Base-by-base conservation (phyloP, 2,888 invertebrate species). In the Phytoseiulus persimilis region DNA sequence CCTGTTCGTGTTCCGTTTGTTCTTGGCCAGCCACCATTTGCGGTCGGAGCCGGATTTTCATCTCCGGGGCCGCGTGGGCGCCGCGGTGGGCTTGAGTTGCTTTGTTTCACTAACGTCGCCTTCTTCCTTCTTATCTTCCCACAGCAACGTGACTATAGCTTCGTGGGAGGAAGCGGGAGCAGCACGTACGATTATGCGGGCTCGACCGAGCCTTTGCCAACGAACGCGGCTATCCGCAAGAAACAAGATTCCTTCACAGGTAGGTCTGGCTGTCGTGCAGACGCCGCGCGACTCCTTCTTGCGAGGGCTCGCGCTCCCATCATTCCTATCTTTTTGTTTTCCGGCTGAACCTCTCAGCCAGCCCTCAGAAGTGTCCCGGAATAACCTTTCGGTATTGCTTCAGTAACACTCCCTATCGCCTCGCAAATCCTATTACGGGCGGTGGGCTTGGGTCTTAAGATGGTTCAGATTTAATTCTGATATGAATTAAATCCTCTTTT, bases 161-260 rank as follows among this genome's bases (percentile, higher is more conserved):
- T 87, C 87, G 87, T 87, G 11, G 87, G 87, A 32, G 87, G 87
- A n/a, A 87, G 87, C 31, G 87, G 87, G 9, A 87, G 87, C 87
- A 87, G 87, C 33, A 87, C 87, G 32, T 87, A 87, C 45, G 87
- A 87, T 32, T 87, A 87, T 33, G 87, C 87, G n/a, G 87, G 87
- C 32, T 87, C 87, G 9, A 87, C 87, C 32, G 87, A 87, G 45
- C 87, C 87, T 11, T 45, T 87, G 31, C 87, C 87, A 45, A 87
- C 87, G 31, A 87, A 32, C 32, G 87, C 87, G 6, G 87, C 87
- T n/a, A 87, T 87, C 45, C 32, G 87, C 32, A 87, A 87, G 45
- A 87, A 87, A 32, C 87, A 87, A 33, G 87, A 87, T 32, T 87
- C 87, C 28, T 87, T 87, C 45, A 87, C 87, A 87, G 87, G 87